Percentiles rank a stretch among this genome's conserved stretches.
phyloP scores from a whole-genome alignment of 35 echinoderm and acorn worm species.

The Ophioderma brevispina region DNA sequence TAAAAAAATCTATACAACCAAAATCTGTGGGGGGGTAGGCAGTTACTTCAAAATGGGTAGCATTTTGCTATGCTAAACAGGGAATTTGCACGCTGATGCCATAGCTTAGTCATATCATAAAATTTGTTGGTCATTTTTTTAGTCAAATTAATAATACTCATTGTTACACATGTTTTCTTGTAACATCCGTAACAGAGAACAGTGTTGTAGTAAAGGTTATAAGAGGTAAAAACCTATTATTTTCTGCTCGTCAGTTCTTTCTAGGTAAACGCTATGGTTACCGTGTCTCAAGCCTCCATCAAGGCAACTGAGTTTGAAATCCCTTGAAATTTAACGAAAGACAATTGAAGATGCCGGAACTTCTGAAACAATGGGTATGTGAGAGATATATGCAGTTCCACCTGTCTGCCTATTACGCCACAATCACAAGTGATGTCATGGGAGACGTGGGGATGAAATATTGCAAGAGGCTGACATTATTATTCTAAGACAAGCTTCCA shows the following conservation, averaged over 20 bases:
- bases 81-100: too few species aligned
- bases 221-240: not conserved
- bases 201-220: slow-evolving; percentile 2
- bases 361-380: slow-evolving; percentile 45
- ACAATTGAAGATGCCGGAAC: slow-evolving; percentile 22
- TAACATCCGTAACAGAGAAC: too few species aligned
- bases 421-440: slow-evolving; percentile 66
- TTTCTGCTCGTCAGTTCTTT: slow-evolving; percentile 63
- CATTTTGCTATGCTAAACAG: too few species aligned
- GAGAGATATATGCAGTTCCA: slow-evolving; percentile 61
- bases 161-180: too few species aligned
- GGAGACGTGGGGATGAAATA: slow-evolving; percentile 48
- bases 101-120: too few species aligned
- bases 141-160: too few species aligned
- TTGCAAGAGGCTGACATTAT: slow-evolving; percentile 46
- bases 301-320: slow-evolving; percentile 50
- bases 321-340: slow-evolving; percentile 30
- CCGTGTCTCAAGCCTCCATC: slow-evolving; percentile 76
- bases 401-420: slow-evolving; percentile 77
- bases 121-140: too few species aligned
- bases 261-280: slow-evolving; percentile 95
- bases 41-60: too few species aligned
- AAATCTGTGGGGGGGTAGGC: too few species aligned
- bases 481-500: slow-evolving; percentile 42
- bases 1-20: too few species aligned